Conservation (phyloP, 2,888 invertebrate genomes). For the Trypoxylon attenuatum region DNA sequence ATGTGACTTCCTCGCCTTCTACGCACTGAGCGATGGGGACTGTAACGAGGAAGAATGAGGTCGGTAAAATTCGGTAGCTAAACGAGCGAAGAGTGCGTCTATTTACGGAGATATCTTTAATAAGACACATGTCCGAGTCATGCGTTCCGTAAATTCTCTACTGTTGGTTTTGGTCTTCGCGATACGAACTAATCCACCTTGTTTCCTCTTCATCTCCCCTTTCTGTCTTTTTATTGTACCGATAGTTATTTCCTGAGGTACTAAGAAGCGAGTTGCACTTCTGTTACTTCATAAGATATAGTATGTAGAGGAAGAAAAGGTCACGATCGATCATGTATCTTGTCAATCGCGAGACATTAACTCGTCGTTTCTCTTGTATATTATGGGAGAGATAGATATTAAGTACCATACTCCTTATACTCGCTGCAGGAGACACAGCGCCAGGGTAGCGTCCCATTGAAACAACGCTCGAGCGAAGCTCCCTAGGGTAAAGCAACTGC, state of each 20-base stretch:
- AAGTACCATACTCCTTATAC: conserved; percentile 42
- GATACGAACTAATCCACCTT: too few species aligned
- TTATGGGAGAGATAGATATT: conserved; percentile 40
- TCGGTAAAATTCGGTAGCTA: too few species aligned
- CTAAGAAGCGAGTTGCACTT: conserved; percentile 10
- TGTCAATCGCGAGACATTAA: conserved; percentile 40
- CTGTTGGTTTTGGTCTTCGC: too few species aligned
- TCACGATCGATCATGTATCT: conserved; percentile 26
- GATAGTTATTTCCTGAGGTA: conserved; percentile 20
- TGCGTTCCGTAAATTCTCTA: too few species aligned
- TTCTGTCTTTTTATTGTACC: background rate
- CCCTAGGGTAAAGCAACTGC: background rate
- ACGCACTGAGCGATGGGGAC: too few species aligned
- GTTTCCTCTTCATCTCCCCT: background rate
- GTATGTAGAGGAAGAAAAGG: conserved; percentile 1
- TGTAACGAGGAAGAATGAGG: too few species aligned
- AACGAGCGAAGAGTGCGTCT: too few species aligned
- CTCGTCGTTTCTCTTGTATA: conserved; percentile 6
- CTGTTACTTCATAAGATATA: conserved; percentile 3
- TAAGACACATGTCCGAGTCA: too few species aligned
- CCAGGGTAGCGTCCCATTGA: conserved; percentile 9
- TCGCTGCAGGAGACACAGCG: conserved; percentile 32
- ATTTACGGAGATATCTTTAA: too few species aligned
- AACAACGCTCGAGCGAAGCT: conserved; percentile 29
- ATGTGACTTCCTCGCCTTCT: too few species aligned